These are phyloP conservation scores for Spermophilus dauricus DNA, from an alignment of 2,113 vertebrate genomes.

Conservation along the genomic window DNA sequence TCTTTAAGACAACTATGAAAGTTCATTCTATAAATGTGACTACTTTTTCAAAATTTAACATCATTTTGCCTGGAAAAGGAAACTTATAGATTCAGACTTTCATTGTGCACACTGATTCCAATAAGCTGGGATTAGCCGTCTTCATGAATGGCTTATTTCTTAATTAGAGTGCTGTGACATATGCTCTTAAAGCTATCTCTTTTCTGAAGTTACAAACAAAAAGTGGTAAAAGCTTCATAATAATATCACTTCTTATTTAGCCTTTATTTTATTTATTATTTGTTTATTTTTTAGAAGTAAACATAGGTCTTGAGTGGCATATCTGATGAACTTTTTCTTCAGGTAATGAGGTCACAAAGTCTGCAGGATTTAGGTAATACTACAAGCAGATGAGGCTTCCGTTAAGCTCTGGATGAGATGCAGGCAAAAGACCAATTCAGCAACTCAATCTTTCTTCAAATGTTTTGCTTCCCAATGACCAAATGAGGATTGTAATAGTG, in stretches of 20 bases:
- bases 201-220: not conserved
- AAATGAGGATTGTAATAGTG: slow-evolving; percentile 25
- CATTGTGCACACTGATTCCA: not conserved
- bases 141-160: not conserved
- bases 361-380: slow-evolving; percentile 40
- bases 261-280: not conserved
- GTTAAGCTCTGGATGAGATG: slow-evolving; percentile 66
- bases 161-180: not conserved
- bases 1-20: not conserved
- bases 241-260: not conserved
- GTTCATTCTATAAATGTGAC: not conserved
- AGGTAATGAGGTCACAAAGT: slow-evolving; percentile 2
- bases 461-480: slow-evolving; percentile 37
- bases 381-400: slow-evolving; percentile 17
- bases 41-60: not conserved
- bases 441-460: slow-evolving; percentile 51
- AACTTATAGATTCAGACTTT: not conserved
- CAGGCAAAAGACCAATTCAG: not conserved
- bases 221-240: not conserved
- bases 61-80: slow-evolving; percentile 1
- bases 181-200: not conserved
- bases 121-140: not conserved
- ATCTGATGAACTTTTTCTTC: not conserved
- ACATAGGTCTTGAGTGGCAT: not conserved
- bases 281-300: not conserved